Conservation (phyloP, 2,113 vertebrate genomes). For the Syngnathus typhle region DNA sequence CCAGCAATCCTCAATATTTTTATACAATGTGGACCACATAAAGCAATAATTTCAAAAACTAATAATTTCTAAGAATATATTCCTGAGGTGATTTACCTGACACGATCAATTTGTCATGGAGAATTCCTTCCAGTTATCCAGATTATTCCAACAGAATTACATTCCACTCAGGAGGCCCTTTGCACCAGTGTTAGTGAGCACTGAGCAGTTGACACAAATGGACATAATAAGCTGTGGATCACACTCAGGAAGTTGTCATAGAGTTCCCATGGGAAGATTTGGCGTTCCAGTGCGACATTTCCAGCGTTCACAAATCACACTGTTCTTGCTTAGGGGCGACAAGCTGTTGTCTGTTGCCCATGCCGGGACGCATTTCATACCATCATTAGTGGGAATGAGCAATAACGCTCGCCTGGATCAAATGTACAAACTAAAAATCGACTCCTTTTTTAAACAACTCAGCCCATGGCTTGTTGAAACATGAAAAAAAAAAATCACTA, state of each 20-base stretch:
- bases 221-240: slow-evolving; percentile 3
- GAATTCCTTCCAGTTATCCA: not conserved
- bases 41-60: too few species aligned
- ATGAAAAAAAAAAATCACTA: not conserved
- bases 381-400: slow-evolving; percentile 1
- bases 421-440: not conserved
- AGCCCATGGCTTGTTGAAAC: not conserved
- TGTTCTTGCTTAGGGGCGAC: slow-evolving; percentile 7
- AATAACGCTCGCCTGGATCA: not conserved
- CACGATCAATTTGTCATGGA: not conserved
- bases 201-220: slow-evolving; percentile 10
- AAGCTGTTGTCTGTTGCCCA: slow-evolving; percentile 6
- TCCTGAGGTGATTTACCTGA: not conserved
- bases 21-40: too few species aligned
- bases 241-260: slow-evolving; percentile 2
- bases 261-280: not conserved
- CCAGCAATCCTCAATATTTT: not conserved
- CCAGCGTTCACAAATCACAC: not conserved
- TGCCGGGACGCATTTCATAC: not conserved
- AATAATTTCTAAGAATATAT: not conserved
- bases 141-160: not conserved
- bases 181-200: not conserved
- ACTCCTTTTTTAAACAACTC: not conserved
- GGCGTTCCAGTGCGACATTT: slow-evolving; percentile 2
- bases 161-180: not conserved